Base-by-base conservation (phyloP, 2,113 vertebrate species). In the Aegypius monachus region DNA sequence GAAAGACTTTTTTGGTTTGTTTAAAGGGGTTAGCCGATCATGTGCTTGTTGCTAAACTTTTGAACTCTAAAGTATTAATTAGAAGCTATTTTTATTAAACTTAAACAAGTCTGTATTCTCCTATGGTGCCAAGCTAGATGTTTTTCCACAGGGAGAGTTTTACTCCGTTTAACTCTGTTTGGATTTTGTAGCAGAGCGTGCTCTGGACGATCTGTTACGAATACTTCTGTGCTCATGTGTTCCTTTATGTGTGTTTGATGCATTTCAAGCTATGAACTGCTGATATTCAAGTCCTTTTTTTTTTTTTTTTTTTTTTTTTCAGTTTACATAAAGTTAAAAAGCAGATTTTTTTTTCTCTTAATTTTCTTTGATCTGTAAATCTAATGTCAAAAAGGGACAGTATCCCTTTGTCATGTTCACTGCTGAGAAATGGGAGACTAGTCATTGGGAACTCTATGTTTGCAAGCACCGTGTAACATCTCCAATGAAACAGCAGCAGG, bases 71-170 rank as follows among this genome's bases (percentile, higher is more conserved):
- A 96, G 91, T 98, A 96, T 91, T 97, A 94, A 95, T 96, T 97
- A 98, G 97, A 97, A 97, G 92, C 96, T 98, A 97, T 98, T 98
- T 98, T 98, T 98, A 97, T 97, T 95, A 97, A 96, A 94, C 91
- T 81, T 52, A 53, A 93, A 85, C 27, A 48, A 95, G 96, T 93
- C 96, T 97, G 95, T 97, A 94, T 98, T 98, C 97, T 98, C 97
- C 98, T 97, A 96, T 74, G 90, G 97, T 98, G 98, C 98, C 98
- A 98, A 98, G 85, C 95, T 95, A 83, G 86, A 18, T 87, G 91
- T 96, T 97, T 91, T 83, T 95, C 93, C 96, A 86, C 70, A 40
- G 95, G 91, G 97, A 92, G 92, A 93, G 86, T 97, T 96, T 91
- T 72, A 22, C 79, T 94, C 55, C 32, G 4, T 73, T 82, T 31